phyloP scores from a whole-genome alignment of 2,888 invertebrate genomes.

The Megastigmus dorsalis region DNA sequence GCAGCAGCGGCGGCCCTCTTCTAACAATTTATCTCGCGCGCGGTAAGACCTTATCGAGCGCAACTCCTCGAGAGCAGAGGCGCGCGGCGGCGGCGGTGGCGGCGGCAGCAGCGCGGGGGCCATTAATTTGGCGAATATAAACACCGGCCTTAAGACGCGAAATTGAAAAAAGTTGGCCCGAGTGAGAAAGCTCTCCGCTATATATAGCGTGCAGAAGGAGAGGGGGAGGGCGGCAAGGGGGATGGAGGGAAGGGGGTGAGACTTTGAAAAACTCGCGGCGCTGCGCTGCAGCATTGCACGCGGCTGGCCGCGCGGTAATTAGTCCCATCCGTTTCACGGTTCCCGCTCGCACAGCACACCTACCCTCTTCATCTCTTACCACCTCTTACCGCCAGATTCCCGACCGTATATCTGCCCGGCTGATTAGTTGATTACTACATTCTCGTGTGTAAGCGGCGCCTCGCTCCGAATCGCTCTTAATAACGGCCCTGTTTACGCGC shows the following conservation, averaged over 20 bases:
- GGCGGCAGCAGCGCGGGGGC: background rate
- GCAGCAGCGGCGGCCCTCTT: too few species aligned
- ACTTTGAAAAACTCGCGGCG: slow-evolving; percentile 46
- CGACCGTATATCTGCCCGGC: slow-evolving; percentile 42
- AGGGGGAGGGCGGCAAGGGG: too few species aligned
- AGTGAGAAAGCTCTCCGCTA: too few species aligned
- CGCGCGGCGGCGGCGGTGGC: too few species aligned
- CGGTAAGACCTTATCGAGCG: background rate
- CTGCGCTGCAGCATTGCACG: too few species aligned
- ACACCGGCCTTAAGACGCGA: slow-evolving; percentile 43
- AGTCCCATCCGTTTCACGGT: slow-evolving; percentile 44
- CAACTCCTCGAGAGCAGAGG: too few species aligned
- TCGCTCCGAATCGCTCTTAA: slow-evolving; percentile 14
- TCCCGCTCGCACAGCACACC: background rate
- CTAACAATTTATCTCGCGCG: slow-evolving; percentile 10
- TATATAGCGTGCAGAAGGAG: too few species aligned
- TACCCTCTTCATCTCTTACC: background rate
- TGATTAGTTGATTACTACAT: slow-evolving; percentile 53
- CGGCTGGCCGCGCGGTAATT: slow-evolving; percentile 47
- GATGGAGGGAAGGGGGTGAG: too few species aligned
- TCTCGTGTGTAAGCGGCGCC: background rate
- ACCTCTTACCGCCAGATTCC: slow-evolving; percentile 1
- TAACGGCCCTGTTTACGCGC: slow-evolving; percentile 47
- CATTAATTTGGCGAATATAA: slow-evolving; percentile 51
- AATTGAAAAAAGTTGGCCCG: slow-evolving; percentile 52